Evolutionary conservation across 2,797 vertebrate genomes (phyloP).

Genomic region (Netta rufina): DNA sequence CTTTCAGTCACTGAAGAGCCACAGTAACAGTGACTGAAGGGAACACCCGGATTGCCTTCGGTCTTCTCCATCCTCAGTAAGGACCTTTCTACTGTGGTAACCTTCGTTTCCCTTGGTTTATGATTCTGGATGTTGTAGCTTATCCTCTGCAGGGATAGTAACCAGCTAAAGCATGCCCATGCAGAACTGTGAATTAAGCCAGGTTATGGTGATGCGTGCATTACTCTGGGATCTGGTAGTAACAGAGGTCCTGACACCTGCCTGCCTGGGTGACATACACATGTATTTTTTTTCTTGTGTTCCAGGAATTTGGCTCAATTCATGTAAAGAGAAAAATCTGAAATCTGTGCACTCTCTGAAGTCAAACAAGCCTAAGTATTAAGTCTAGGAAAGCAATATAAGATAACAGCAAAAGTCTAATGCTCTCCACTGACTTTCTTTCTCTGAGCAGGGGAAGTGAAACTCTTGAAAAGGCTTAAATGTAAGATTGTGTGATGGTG

Average conservation of each 20-base stretch:
- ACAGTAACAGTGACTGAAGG: neutral
- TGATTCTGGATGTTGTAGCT: neutral
- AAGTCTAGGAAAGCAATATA: neutral
- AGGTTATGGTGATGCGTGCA: neutral
- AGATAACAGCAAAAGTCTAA: neutral
- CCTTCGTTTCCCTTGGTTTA: neutral
- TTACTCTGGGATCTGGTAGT: neutral
- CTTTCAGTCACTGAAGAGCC: neutral
- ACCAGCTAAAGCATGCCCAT: neutral
- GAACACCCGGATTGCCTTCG: neutral
- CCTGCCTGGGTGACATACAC: neutral
- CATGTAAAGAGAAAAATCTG: neutral
- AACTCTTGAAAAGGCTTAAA: neutral
- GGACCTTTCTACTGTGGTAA: neutral
- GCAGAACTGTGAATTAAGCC: neutral
- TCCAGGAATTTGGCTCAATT: neutral
- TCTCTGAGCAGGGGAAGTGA: neutral
- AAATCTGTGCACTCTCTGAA: neutral
- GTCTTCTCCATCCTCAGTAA: neutral
- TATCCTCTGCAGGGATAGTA: neutral
- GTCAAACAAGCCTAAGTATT: neutral
- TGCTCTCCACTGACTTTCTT: neutral
- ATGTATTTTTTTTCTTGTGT: neutral
- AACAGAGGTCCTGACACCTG: neutral
- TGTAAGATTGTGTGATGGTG: neutral